Percentiles rank a stretch among this genome's conserved stretches.
phyloP scores from a whole-genome alignment of 2,797 vertebrate species.

The Rhinella marina region DNA sequence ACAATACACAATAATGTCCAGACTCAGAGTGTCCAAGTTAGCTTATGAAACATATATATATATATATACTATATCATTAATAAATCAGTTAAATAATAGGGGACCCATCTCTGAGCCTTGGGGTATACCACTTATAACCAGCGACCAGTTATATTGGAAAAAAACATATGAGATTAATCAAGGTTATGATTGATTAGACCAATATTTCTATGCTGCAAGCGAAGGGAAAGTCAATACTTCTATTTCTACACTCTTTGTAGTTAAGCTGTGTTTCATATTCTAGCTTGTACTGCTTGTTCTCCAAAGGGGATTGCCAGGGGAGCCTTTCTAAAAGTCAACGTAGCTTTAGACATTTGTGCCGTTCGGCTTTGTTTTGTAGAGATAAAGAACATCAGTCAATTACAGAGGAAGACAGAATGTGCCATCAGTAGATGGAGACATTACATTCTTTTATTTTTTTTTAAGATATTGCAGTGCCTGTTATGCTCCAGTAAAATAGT shows the following conservation, averaged over 20 bases:
- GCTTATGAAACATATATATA: too few species aligned
- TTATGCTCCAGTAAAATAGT: background rate
- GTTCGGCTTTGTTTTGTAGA: background rate
- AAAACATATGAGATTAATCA: background rate
- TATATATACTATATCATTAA: too few species aligned
- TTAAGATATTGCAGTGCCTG: background rate
- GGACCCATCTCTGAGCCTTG: too few species aligned
- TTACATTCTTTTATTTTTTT: background rate
- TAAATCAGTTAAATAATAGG: too few species aligned
- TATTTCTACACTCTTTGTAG: background rate
- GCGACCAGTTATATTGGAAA: too few species aligned
- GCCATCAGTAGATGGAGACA: background rate
- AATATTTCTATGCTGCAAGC: background rate
- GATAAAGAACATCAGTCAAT: background rate
- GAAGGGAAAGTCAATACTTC: background rate
- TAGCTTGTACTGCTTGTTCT: background rate
- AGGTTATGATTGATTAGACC: background rate
- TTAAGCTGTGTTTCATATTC: background rate
- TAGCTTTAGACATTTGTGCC: background rate
- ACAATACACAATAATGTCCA: too few species aligned
- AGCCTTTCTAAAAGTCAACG: background rate
- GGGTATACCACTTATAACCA: too few species aligned
- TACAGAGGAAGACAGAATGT: background rate
- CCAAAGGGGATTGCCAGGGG: background rate
- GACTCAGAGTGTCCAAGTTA: too few species aligned